phyloP scores from a whole-genome alignment of 2,797 vertebrate species.

The Lacerta agilis region DNA sequence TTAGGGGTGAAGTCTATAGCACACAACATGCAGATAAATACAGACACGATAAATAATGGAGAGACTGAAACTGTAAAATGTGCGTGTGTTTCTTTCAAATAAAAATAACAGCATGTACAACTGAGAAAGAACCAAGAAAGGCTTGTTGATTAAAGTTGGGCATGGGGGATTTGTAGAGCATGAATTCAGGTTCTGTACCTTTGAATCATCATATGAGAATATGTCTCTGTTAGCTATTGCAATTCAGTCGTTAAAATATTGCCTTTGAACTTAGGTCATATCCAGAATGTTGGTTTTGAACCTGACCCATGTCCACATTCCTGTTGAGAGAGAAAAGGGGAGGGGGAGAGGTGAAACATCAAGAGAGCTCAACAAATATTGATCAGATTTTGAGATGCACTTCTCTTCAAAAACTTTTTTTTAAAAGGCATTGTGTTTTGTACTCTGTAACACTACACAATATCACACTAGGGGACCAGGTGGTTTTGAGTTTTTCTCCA shows the following conservation, averaged over 20 bases:
- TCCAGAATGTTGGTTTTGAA: neutral
- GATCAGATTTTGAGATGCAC: neutral
- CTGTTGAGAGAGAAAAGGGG: neutral
- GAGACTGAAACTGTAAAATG: neutral
- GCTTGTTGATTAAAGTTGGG: neutral
- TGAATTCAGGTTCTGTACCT: neutral
- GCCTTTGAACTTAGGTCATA: neutral
- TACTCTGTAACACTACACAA: too few species aligned
- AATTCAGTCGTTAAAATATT: neutral
- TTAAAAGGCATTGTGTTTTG: too few species aligned
- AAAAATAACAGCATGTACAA: neutral
- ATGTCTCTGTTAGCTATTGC: neutral
- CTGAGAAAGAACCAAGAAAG: neutral
- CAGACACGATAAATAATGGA: conserved; percentile 6
- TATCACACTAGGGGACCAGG: too few species aligned
- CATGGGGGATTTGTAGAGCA: neutral
- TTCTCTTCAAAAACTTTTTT: neutral
- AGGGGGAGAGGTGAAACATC: neutral
- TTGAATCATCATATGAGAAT: neutral
- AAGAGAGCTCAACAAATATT: neutral
- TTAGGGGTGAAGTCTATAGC: neutral
- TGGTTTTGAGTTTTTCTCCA: too few species aligned
- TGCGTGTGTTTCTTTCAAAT: neutral
- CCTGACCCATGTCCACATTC: neutral
- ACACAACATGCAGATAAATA: rapidly evolving